A percentile compares a stretch with the other conserved stretches of the same genome.
Evolutionary conservation across 2,113 vertebrate genomes (phyloP).

Genomic region (Nibea albiflora): DNA sequence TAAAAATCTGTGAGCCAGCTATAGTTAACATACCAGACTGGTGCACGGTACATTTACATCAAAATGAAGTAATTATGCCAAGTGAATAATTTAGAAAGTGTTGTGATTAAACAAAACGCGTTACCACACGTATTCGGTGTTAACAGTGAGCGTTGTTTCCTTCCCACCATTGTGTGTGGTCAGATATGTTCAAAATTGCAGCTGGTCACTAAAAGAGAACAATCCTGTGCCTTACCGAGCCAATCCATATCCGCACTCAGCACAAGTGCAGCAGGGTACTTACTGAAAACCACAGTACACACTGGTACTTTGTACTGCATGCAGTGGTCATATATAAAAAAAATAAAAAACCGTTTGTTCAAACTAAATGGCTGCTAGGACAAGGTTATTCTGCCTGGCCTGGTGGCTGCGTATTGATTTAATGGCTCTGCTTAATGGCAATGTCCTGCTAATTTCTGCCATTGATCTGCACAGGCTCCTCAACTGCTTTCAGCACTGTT

Average conservation of each 20-base stretch:
- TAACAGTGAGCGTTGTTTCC: neutral
- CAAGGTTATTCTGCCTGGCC: slow-evolving; percentile 29
- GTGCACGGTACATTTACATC: slow-evolving; percentile 38
- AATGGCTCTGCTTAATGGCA: slow-evolving; percentile 46
- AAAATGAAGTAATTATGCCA: slow-evolving; percentile 1
- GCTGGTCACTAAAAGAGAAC: slow-evolving; percentile 13
- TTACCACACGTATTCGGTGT: slow-evolving; percentile 27
- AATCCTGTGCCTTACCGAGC: neutral
- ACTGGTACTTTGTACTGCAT: neutral
- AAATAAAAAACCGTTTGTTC: neutral
- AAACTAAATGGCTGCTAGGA: slow-evolving; percentile 21
- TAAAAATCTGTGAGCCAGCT: slow-evolving; percentile 17
- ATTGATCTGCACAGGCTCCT: slow-evolving; percentile 47
- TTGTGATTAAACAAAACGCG: slow-evolving; percentile 1
- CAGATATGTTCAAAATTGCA: slow-evolving; percentile 12
- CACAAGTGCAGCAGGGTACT: neutral
- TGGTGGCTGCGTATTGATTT: slow-evolving; percentile 31
- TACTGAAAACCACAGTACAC: neutral
- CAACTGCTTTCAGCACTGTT: slow-evolving; percentile 16
- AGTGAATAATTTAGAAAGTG: slow-evolving; percentile 21
- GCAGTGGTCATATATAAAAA: neutral
- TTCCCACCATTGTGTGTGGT: slow-evolving; percentile 26
- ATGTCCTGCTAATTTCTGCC: slow-evolving; percentile 25
- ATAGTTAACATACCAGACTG: slow-evolving; percentile 26
- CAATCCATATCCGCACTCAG: neutral